Conservation (phyloP, 2,888 invertebrate species). For the Dolichomitus sp. region DNA sequence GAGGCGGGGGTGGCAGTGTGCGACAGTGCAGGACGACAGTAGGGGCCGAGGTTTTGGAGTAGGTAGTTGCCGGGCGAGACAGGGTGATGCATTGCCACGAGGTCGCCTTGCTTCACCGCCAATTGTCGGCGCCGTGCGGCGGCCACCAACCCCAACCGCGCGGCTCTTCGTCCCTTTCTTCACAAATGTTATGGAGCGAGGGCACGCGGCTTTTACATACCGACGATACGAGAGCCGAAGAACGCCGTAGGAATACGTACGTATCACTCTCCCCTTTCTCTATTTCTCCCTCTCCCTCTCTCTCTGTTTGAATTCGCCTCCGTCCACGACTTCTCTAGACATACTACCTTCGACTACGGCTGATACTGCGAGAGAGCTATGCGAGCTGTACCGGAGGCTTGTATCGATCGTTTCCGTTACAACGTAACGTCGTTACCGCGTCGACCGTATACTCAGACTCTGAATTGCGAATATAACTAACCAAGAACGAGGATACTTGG, state of each 20-base stretch:
- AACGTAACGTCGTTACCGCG: slow-evolving; percentile 38
- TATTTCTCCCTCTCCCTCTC: background rate
- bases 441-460: slow-evolving; percentile 1
- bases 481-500: slow-evolving; percentile 21
- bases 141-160: slow-evolving; percentile 68
- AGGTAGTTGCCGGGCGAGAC: slow-evolving; percentile 79
- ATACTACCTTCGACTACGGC: slow-evolving; percentile 2
- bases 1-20: slow-evolving; percentile 55
- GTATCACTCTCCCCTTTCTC: slow-evolving; percentile 2
- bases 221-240: slow-evolving; percentile 15
- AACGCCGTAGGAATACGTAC: background rate
- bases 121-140: slow-evolving; percentile 80
- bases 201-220: slow-evolving; percentile 30
- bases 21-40: slow-evolving; percentile 64
- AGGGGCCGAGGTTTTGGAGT: slow-evolving; percentile 67
- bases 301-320: slow-evolving; percentile 16
- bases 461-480: slow-evolving; percentile 47
- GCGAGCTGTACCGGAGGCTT: background rate
- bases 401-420: slow-evolving; percentile 42
- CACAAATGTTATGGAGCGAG: slow-evolving; percentile 38
- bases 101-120: slow-evolving; percentile 80
- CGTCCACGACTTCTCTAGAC: slow-evolving; percentile 4
- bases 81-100: slow-evolving; percentile 81
- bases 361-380: slow-evolving; percentile 1
- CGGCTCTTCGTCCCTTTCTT: slow-evolving; percentile 37